phyloP scores from a whole-genome alignment of 1,140 invertebrate genomes.

The Branchinecta lindahli region DNA sequence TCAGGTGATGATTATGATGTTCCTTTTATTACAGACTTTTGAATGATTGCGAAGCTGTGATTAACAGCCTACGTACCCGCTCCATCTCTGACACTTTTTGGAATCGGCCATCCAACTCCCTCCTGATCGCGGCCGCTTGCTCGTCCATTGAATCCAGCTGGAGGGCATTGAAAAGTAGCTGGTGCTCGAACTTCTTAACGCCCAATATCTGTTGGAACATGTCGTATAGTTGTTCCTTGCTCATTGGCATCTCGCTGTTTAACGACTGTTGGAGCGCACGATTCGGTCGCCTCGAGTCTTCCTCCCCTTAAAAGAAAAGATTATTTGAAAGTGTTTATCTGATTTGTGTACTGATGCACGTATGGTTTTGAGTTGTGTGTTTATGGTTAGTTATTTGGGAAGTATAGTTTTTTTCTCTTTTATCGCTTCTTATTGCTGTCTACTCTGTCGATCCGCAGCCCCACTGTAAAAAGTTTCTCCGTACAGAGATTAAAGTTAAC shows the following conservation, averaged over 20 bases:
- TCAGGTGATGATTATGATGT: no score
- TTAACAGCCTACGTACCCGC: slow-evolving; percentile 44
- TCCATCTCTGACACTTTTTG: slow-evolving; percentile 94
- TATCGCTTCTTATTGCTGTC: no score
- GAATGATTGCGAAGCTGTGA: no score
- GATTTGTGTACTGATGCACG: slow-evolving; percentile 26
- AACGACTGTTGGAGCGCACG: slow-evolving; percentile 59
- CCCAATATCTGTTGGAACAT: slow-evolving; percentile 98
- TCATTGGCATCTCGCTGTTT: slow-evolving; percentile 77
- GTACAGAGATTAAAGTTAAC: no score
- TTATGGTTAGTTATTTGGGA: no score
- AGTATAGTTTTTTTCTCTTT: no score
- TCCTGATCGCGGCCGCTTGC: slow-evolving; percentile 94
- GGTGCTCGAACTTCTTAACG: slow-evolving; percentile 99
- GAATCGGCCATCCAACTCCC: slow-evolving; percentile 93
- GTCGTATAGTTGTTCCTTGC: slow-evolving; percentile 95
- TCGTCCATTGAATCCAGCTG: slow-evolving; percentile 98
- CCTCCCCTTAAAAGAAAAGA: slow-evolving; percentile 43
- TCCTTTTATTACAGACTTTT: no score
- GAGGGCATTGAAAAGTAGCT: slow-evolving; percentile 94
- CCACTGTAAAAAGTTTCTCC: no score
- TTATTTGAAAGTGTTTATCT: background rate
- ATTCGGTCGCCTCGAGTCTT: slow-evolving; percentile 68
- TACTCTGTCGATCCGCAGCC: no score
- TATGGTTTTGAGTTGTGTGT: no score